Percentiles rank a stretch among this genome's conserved stretches.
Conservation (phyloP, 2,888 invertebrate species). For the Acleris literana region DNA sequence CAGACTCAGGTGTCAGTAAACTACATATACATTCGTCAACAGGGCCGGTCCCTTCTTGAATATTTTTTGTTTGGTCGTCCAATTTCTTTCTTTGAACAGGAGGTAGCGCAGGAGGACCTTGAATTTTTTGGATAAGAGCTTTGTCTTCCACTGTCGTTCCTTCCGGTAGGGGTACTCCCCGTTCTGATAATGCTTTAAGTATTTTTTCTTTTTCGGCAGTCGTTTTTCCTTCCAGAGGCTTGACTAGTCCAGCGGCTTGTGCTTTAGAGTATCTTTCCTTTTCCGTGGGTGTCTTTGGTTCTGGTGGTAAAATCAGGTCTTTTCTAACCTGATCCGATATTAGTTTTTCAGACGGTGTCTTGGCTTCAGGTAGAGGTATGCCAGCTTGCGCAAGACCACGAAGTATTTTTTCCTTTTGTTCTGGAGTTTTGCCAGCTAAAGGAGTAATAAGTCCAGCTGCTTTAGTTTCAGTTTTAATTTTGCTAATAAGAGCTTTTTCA, state of each 20-base stretch:
- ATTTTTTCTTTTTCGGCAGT: not conserved
- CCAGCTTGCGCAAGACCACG: not conserved
- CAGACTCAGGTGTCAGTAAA: constrained; percentile 44
- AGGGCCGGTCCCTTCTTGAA: constrained; percentile 51
- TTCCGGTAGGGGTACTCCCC: not conserved
- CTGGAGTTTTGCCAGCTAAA: too few species aligned
- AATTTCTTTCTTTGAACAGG: constrained; percentile 38
- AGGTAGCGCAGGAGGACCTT: not conserved
- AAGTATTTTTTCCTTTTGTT: not conserved
- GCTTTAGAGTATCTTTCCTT: not conserved
- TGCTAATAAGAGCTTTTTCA: constrained; percentile 24
- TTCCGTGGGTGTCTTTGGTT: not conserved
- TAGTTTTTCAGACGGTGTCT: not conserved
- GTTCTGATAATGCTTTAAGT: not conserved
- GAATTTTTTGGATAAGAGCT: constrained; percentile 19
- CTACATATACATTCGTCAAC: constrained; percentile 53
- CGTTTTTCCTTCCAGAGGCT: not conserved
- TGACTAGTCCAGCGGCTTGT: too few species aligned
- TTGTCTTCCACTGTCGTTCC: constrained; percentile 24
- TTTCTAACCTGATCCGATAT: not conserved
- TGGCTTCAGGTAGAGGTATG: not conserved
- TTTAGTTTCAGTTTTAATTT: not conserved
- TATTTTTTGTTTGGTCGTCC: constrained; percentile 46
- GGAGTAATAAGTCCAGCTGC: too few species aligned
- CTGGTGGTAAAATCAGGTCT: not conserved